A percentile compares a stretch with the other conserved stretches of the same genome.
These are phyloP conservation scores for Agrochola litura DNA, from an alignment of 2,888 invertebrate genomes.

Conservation along the genomic window DNA sequence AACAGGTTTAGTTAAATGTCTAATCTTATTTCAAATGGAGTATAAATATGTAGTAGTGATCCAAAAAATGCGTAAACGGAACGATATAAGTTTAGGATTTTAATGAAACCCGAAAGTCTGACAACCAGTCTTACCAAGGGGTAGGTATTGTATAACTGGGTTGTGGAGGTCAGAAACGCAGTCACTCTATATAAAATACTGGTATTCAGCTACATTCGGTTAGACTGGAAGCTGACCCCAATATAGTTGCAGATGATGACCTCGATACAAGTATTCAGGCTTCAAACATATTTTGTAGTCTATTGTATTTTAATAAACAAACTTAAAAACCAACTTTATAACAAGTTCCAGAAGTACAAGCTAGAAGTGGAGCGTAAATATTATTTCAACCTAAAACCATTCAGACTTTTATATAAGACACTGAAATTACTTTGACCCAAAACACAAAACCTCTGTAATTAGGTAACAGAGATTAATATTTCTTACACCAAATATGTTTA, in stretches of 20 bases:
- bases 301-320: neutral
- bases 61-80: constrained; percentile 62
- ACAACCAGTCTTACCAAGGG: no score
- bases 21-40: no score
- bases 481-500: constrained; percentile 12
- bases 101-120: constrained; percentile 5
- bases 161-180: no score
- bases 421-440: constrained; percentile 16
- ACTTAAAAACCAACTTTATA: neutral
- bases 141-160: no score
- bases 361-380: neutral
- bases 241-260: no score
- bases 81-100: constrained; percentile 28
- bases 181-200: no score
- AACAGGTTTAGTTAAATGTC: no score
- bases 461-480: constrained; percentile 19
- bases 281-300: neutral
- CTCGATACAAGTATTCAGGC: neutral
- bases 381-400: neutral
- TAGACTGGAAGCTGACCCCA: no score
- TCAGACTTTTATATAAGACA: constrained; percentile 14
- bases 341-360: neutral
- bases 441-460: constrained; percentile 22
- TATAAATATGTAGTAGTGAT: constrained; percentile 55
- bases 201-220: no score